Evolutionary conservation across 2,797 vertebrate genomes (phyloP).

Genomic region (Centropyge bicolor): DNA sequence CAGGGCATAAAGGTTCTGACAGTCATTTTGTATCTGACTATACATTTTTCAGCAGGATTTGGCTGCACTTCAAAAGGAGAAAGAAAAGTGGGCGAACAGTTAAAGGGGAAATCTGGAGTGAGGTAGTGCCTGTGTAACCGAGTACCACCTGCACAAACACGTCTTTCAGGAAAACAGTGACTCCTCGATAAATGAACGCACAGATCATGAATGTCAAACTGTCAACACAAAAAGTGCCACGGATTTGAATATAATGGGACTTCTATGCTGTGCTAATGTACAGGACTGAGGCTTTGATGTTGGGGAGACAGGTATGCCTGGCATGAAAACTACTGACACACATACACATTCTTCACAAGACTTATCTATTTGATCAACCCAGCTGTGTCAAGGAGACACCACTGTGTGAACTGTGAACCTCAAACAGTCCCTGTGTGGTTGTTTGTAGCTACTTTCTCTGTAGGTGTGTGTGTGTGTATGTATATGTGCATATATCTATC

Average conservation of each 20-base stretch:
- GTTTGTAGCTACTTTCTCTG: slow-evolving; percentile 23
- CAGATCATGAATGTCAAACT: slow-evolving; percentile 28
- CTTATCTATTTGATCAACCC: slow-evolving; percentile 63
- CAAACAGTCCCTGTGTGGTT: slow-evolving; percentile 25
- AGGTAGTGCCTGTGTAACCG: slow-evolving; percentile 43
- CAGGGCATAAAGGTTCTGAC: slow-evolving; percentile 11
- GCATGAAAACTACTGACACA: slow-evolving; percentile 41
- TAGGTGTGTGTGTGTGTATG: neutral
- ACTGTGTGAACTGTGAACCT: slow-evolving; percentile 61
- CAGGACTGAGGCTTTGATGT: slow-evolving; percentile 42
- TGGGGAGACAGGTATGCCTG: slow-evolving; percentile 45
- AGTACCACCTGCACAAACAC: slow-evolving; percentile 66
- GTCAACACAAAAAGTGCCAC: neutral
- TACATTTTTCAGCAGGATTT: slow-evolving; percentile 31
- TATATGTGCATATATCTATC: neutral
- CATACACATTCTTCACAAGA: slow-evolving; percentile 39
- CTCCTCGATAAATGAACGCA: slow-evolving; percentile 22
- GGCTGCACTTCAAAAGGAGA: slow-evolving; percentile 41
- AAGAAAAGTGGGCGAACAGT: slow-evolving; percentile 29
- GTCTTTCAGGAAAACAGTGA: slow-evolving; percentile 29
- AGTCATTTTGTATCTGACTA: slow-evolving; percentile 23
- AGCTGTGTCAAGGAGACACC: slow-evolving; percentile 73
- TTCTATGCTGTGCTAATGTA: slow-evolving; percentile 11
- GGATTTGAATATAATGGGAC: slow-evolving; percentile 27
- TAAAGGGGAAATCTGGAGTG: slow-evolving; percentile 46